These are phyloP conservation scores for Muschampia plurimacula DNA, from an alignment of 2,888 invertebrate species.

Conservation along the genomic window DNA sequence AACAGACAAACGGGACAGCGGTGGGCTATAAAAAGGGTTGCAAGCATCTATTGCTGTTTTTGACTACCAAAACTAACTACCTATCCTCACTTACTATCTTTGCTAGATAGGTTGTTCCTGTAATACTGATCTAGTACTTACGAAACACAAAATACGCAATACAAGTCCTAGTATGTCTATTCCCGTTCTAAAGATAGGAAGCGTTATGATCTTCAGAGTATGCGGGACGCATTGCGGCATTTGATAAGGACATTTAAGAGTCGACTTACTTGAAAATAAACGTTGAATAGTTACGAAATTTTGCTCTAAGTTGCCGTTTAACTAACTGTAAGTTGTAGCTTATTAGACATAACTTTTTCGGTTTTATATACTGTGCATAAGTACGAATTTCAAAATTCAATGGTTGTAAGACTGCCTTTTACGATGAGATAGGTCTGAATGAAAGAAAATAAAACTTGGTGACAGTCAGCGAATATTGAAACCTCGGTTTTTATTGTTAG, in stretches of 20 bases:
- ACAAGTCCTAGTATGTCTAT: not conserved
- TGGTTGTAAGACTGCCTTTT: no score
- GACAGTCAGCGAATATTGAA: constrained; percentile 24
- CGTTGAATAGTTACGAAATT: not conserved
- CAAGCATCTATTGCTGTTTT: no score
- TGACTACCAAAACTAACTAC: no score
- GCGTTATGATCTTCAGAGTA: constrained; percentile 28
- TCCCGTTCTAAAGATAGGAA: constrained; percentile 1
- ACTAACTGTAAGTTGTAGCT: not conserved
- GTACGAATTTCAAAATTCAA: no score
- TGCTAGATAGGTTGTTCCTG: no score
- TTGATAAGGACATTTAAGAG: constrained; percentile 18
- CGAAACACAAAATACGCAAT: no score
- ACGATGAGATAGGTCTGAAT: not conserved
- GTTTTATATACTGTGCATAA: no score
- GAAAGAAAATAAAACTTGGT: not conserved
- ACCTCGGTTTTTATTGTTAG: constrained; percentile 6
- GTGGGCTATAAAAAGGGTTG: no score
- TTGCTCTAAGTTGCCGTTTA: not conserved
- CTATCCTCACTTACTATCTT: no score
- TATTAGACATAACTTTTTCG: no score
- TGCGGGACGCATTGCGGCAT: constrained; percentile 31
- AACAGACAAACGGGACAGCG: no score
- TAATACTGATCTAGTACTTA: no score
- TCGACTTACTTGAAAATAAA: constrained; percentile 12